These are phyloP conservation scores for Sabatieria punctata DNA, from an alignment of 2,888 invertebrate genomes.

Conservation along the genomic window DNA sequence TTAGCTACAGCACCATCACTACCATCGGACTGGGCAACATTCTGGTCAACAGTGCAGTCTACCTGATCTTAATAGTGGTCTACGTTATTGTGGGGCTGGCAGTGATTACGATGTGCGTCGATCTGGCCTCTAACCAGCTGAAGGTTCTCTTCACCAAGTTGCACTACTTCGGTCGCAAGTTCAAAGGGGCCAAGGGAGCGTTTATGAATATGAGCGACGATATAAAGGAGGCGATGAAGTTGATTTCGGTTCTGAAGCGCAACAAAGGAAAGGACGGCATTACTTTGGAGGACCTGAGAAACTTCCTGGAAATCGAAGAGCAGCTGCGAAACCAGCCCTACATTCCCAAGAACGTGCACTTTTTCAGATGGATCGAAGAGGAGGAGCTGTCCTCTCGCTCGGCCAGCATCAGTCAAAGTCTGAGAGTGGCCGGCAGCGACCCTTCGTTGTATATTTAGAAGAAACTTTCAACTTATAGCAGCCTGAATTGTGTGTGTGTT, in stretches of 20 bases:
- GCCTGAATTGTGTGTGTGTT: no score
- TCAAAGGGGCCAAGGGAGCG: slow-evolving; percentile 18
- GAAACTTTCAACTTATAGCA: no score
- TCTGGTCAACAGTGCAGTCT: slow-evolving; percentile 15
- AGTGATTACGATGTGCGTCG: slow-evolving; percentile 30
- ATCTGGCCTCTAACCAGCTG: slow-evolving; percentile 29
- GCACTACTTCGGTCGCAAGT: slow-evolving; percentile 28
- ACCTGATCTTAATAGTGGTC: slow-evolving; percentile 19
- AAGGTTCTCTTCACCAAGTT: slow-evolving; percentile 30
- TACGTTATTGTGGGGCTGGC: slow-evolving; percentile 31
- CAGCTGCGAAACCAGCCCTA: slow-evolving; percentile 25
- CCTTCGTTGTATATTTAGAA: slow-evolving; percentile 5
- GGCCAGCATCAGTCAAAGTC: neutral
- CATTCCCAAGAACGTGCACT: slow-evolving; percentile 29
- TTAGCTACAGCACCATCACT: slow-evolving; percentile 31
- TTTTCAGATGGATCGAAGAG: slow-evolving; percentile 30
- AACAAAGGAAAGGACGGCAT: slow-evolving; percentile 16
- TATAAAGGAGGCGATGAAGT: slow-evolving; percentile 29
- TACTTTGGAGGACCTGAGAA: slow-evolving; percentile 29
- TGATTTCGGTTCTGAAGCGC: slow-evolving; percentile 29
- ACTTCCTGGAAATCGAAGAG: slow-evolving; percentile 30
- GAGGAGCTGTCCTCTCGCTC: slow-evolving; percentile 10
- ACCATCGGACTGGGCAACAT: slow-evolving; percentile 31
- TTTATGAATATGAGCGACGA: slow-evolving; percentile 30
- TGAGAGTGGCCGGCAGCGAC: neutral